Percentiles rank a stretch among this genome's conserved stretches.
Conservation (phyloP, 2,888 invertebrate species). For the Tineola bisselliella region DNA sequence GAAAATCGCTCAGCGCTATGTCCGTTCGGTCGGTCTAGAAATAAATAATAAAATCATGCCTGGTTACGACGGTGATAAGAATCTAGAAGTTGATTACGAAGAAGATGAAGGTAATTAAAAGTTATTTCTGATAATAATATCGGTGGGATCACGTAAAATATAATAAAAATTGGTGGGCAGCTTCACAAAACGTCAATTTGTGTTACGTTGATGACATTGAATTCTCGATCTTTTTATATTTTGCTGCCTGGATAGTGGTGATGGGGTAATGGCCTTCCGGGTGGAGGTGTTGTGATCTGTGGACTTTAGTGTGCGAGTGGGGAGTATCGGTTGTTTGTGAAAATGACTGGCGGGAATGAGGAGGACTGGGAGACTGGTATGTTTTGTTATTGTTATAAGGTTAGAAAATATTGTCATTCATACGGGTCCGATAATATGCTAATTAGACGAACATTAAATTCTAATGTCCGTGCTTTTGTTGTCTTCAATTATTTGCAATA, state of each 20-base stretch:
- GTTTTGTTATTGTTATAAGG: constrained; percentile 39
- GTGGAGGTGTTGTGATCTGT: constrained; percentile 1
- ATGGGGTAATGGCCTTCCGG: constrained; percentile 43
- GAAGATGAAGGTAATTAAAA: constrained; percentile 59
- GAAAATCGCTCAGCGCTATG: constrained; percentile 38
- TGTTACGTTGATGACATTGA: constrained; percentile 64
- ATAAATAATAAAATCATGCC: constrained; percentile 64
- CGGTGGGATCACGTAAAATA: background rate
- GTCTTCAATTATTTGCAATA: background rate
- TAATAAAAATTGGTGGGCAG: background rate
- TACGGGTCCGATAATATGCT: background rate
- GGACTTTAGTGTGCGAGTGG: constrained; percentile 30
- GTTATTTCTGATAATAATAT: background rate
- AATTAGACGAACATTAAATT: background rate
- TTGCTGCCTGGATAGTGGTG: constrained; percentile 62
- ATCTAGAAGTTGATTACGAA: constrained; percentile 57
- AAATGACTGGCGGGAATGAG: constrained; percentile 55
- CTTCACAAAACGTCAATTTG: constrained; percentile 37
- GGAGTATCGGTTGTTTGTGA: constrained; percentile 18
- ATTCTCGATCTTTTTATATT: constrained; percentile 65
- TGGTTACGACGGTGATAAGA: constrained; percentile 62
- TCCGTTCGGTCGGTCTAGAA: constrained; percentile 27
- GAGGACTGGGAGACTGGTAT: constrained; percentile 53
- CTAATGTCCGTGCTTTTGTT: background rate
- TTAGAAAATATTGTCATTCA: background rate